Conservation (phyloP, 2,888 invertebrate species). For the Allacma fusca region DNA sequence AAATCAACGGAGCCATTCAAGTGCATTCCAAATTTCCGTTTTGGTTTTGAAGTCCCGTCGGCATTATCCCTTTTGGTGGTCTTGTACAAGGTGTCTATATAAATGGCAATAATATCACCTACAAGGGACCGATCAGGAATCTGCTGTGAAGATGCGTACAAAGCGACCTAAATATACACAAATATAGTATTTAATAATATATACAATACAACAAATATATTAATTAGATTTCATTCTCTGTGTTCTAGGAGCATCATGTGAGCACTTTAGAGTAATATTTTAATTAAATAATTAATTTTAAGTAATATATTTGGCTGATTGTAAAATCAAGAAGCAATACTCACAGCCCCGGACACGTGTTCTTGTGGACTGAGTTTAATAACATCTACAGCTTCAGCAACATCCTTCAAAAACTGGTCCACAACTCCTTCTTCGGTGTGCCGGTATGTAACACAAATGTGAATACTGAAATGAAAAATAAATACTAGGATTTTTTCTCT, state of each 20-base stretch:
- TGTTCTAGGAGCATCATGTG: too few relatives aligned
- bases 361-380: slow-evolving; percentile 74
- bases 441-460: slow-evolving; percentile 90
- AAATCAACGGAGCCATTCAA: slow-evolving; percentile 4
- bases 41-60: not conserved
- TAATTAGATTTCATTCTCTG: too few relatives aligned
- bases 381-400: slow-evolving; percentile 70
- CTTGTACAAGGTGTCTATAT: slow-evolving; percentile 88
- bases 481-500: too few relatives aligned
- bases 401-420: slow-evolving; percentile 82
- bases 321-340: slow-evolving; percentile 1
- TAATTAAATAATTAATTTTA: too few relatives aligned
- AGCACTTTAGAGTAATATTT: too few relatives aligned
- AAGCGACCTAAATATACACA: slow-evolving; percentile 86
- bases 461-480: slow-evolving; percentile 73
- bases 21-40: not conserved
- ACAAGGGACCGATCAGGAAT: slow-evolving; percentile 92
- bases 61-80: slow-evolving; percentile 68
- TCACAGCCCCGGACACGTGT: slow-evolving; percentile 78
- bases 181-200: too few relatives aligned
- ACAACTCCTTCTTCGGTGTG: slow-evolving; percentile 88
- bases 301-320: too few relatives aligned
- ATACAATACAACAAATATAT: too few relatives aligned
- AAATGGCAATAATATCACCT: slow-evolving; percentile 83
- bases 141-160: slow-evolving; percentile 91